Percentiles rank a stretch among this genome's conserved stretches.
phyloP scores from a whole-genome alignment of 2,888 invertebrate genomes.

The Mythimna ferrago region DNA sequence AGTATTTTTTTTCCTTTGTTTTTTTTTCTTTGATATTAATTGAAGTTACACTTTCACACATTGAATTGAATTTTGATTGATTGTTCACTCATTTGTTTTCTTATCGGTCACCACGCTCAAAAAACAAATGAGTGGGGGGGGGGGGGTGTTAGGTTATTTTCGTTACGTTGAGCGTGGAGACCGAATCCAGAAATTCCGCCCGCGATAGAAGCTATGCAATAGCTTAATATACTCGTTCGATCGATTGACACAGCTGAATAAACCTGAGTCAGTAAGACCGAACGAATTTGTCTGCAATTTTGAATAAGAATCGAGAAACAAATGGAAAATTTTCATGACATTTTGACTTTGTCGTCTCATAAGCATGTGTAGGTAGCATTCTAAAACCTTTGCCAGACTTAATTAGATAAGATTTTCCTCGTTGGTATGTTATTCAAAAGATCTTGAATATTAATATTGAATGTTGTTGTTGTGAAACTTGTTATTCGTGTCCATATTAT shows the following conservation, averaged over 20 bases:
- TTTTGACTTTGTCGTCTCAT: conserved; percentile 30
- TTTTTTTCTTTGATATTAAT: too few species aligned
- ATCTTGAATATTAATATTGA: conserved; percentile 25
- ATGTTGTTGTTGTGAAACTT: conserved; percentile 41
- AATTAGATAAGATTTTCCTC: conserved; percentile 35
- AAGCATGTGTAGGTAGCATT: not conserved
- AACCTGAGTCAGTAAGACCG: conserved; percentile 6
- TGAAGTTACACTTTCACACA: too few species aligned
- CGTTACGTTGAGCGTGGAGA: too few species aligned
- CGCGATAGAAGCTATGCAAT: too few species aligned
- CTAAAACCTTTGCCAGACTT: conserved; percentile 1
- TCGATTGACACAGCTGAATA: conserved; percentile 52
- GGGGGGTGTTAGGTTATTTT: too few species aligned
- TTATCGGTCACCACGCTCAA: too few species aligned
- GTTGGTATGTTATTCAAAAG: conserved; percentile 28
- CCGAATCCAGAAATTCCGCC: too few species aligned
- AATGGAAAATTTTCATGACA: conserved; percentile 19
- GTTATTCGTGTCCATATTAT: conserved; percentile 36
- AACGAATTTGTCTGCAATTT: conserved; percentile 17
- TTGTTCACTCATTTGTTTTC: too few species aligned
- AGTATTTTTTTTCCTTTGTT: too few species aligned
- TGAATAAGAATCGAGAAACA: not conserved
- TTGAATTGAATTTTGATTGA: too few species aligned
- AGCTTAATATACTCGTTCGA: not conserved
- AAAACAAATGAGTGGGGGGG: too few species aligned